Percentiles rank a stretch among this genome's conserved stretches.
phyloP scores from a whole-genome alignment of 2,888 invertebrate genomes.

The Alsophila aescularia region DNA sequence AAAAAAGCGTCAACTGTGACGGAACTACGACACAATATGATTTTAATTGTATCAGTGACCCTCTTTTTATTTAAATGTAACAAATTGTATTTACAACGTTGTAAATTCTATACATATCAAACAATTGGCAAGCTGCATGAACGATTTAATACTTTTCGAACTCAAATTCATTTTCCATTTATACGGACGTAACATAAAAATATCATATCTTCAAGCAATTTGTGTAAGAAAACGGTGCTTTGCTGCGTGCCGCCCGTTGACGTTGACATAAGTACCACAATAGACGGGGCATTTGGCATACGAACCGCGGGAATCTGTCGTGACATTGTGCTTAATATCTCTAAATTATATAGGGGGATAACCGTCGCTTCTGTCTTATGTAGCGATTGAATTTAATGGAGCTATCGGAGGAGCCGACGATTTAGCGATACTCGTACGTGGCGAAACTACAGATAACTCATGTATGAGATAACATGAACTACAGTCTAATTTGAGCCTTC shows the following conservation, averaged over 20 bases:
- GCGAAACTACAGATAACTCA: slow-evolving; percentile 51
- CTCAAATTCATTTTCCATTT: not conserved
- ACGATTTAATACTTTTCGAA: not conserved
- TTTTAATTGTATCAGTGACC: slow-evolving; percentile 55
- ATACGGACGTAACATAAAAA: slow-evolving; percentile 5
- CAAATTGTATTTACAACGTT: slow-evolving; percentile 6
- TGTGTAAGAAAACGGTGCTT: slow-evolving; percentile 35
- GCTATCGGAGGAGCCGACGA: slow-evolving; percentile 68
- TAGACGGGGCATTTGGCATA: slow-evolving; percentile 55
- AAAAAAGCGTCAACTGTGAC: slow-evolving; percentile 53
- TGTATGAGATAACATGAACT: slow-evolving; percentile 18
- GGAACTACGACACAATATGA: slow-evolving; percentile 55
- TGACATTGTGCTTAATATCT: slow-evolving; percentile 60
- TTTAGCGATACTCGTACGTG: slow-evolving; percentile 59
- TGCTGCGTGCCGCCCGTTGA: slow-evolving; percentile 28
- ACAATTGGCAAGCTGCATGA: slow-evolving; percentile 13
- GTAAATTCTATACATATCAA: slow-evolving; percentile 16
- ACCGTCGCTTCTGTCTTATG: slow-evolving; percentile 71
- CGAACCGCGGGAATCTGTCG: slow-evolving; percentile 48
- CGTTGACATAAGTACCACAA: slow-evolving; percentile 36
- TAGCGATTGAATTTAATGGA: slow-evolving; percentile 76
- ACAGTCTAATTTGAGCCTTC: not conserved
- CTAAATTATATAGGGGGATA: slow-evolving; percentile 72
- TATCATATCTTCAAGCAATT: slow-evolving; percentile 27
- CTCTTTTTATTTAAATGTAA: slow-evolving; percentile 25